Evolutionary conservation across 30 jellyfish, hydroid and myxozoan species (phyloP), one percentile per base, ranked within the genome.

Genomic region (Morbakka virulenta): DNA sequence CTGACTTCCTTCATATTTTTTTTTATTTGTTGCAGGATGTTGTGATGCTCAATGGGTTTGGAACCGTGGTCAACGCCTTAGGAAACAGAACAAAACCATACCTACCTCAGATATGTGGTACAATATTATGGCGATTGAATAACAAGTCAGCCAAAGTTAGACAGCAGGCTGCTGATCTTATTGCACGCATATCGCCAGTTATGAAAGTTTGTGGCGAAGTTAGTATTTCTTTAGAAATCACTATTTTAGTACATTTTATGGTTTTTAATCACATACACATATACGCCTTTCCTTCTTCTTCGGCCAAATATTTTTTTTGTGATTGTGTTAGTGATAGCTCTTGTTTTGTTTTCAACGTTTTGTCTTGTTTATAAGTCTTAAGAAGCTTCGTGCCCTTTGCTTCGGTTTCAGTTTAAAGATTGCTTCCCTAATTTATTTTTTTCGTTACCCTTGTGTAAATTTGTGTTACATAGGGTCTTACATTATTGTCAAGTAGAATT

Each of bases 131-230:
- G 99, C 96, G 99, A 28, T 70, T 95, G 81, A 95, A 89, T 74
- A 95, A 95, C 84, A 87, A 87, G 36, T 87, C 97, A 0, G 97
- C 99, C 3, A 94, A 94, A 78, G 97, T 94, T n/a, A 81, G 99
- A 67, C 99, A 94, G 57, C 97, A 94, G 35, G 99, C 99, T 13
- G 99, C 99, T 17, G 99, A 95, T 74, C 85, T 95, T 52, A 88
- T 95, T 49, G 97, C 99, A 27, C 72, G 99, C 29, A 89, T 89
- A 28, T 83, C 99, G 14, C 86, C 87, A 28, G 99, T 89, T 52
- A 95, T 95, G 99, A 95, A 95, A 53, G 80, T 94, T 0, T 95
- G 99, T 84, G 99, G 97, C 23, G 99, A 95, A 95, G 99, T 89
- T 57, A 12, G 92, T 53, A 12, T 6, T 17, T 30, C 22, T 61